Evolutionary conservation across 2,888 invertebrate genomes (phyloP).

Genomic region (Leptinotarsa peninsularis): DNA sequence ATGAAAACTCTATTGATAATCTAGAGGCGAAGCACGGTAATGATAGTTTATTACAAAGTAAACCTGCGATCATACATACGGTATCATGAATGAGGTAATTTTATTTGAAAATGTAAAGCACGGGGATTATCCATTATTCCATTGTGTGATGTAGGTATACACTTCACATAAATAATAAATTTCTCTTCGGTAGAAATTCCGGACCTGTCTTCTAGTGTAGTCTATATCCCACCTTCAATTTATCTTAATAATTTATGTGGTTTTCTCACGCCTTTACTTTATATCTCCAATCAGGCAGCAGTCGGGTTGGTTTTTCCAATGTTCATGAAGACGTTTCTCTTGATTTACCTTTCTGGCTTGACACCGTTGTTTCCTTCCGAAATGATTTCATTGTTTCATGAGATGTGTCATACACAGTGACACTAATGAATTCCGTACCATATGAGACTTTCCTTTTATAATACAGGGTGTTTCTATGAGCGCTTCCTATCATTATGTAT

Average conservation of each 20-base stretch:
- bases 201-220: conserved; percentile 20
- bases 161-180: conserved; percentile 32
- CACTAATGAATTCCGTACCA: not conserved
- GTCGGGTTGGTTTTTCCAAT: conserved; percentile 19
- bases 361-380: conserved; percentile 4
- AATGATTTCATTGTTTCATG: not conserved
- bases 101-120: not conserved
- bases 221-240: conserved; percentile 31
- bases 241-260: conserved; percentile 42
- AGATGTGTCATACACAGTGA: not conserved
- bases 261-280: conserved; percentile 33
- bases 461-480: no score
- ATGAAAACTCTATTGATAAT: no score
- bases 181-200: conserved; percentile 10
- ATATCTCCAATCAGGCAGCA: conserved; percentile 24
- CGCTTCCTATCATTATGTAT: no score
- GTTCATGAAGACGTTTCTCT: conserved; percentile 14
- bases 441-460: no score
- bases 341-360: conserved; percentile 8
- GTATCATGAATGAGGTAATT: not conserved
- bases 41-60: no score
- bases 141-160: conserved; percentile 26
- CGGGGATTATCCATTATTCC: conserved; percentile 23
- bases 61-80: not conserved
- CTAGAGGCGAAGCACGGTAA: no score